Evolutionary conservation across 2,797 vertebrate genomes (phyloP), one percentile per base, ranked within the genome.

Genomic region (Coreius guichenoti): DNA sequence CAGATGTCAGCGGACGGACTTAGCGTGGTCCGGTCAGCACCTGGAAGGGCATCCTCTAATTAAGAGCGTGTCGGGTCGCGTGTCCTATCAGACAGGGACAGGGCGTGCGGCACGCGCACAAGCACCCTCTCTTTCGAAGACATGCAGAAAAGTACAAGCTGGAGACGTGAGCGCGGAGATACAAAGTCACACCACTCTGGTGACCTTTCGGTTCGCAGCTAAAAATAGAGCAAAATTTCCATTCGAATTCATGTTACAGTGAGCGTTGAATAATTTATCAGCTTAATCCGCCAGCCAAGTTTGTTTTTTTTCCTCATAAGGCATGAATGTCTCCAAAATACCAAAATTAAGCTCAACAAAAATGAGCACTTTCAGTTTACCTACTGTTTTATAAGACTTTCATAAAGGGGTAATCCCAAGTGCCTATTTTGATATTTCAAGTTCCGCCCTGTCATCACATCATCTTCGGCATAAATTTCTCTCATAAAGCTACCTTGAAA

Each of bases 31-130:
- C 92, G 94, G 94, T 95, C 94, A 93, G 94, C 94, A 95, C 95
- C 94, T 95, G 95, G 93, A 95, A 95, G 94, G 94, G 95, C 94
- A 94, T 95, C 94, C 94, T 95, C 94, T 96, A 96, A 96, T 95
- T 95, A 95, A 93, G 92, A 94, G 92, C 91, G 91, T 95, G 95
- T 95, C 94, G 90, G 93, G 87, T 93, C 93, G 31, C 91, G 91
- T 95, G 95, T 95, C 88, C 93, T 94, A 95, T 94, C 94, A 95
- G 93, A 94, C 93, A 92, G 92, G 92, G 91, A 93, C 93, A 90
- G 86, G 85, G 79, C 90, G 88, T 77, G 76, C 88, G 81, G 68
- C 63, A 80, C 87, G 85, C 88, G 88, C 91, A 69, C 68, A 81
- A 76, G 54, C 75, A 43, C 81, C 67, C 86, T 88, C 33, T 74